These are phyloP conservation scores for Mormyrus iriodes DNA, from an alignment of 2,113 vertebrate species.

Conservation along the genomic window DNA sequence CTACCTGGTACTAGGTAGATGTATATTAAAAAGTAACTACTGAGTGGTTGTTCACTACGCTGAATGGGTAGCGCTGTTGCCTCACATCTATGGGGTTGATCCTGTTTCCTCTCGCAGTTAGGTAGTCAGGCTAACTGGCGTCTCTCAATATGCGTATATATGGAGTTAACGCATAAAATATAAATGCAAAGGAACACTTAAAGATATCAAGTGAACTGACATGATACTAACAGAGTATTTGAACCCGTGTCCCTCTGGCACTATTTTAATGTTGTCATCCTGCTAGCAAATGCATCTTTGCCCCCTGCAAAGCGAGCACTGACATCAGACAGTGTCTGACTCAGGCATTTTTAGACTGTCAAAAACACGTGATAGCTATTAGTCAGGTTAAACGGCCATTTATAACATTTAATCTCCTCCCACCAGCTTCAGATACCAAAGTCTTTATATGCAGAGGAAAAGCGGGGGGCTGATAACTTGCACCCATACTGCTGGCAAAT, in stretches of 20 bases:
- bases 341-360: constrained; percentile 5
- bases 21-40: background rate
- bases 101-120: background rate
- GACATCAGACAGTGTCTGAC: background rate
- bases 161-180: background rate
- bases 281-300: background rate
- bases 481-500: background rate
- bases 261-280: background rate
- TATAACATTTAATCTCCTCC: constrained; percentile 4
- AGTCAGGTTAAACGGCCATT: constrained; percentile 8
- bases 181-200: background rate
- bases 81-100: background rate
- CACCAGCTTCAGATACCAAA: background rate
- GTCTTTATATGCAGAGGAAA: background rate
- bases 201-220: background rate
- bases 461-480: background rate
- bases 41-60: background rate
- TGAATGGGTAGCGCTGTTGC: background rate
- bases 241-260: background rate
- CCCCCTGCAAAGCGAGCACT: background rate
- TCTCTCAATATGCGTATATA: background rate
- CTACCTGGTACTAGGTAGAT: background rate
- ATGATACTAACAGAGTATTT: background rate
- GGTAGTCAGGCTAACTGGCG: background rate
- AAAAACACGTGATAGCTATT: background rate